Base-by-base conservation (phyloP, 2,113 vertebrate species). In the Anguilla japonica region DNA sequence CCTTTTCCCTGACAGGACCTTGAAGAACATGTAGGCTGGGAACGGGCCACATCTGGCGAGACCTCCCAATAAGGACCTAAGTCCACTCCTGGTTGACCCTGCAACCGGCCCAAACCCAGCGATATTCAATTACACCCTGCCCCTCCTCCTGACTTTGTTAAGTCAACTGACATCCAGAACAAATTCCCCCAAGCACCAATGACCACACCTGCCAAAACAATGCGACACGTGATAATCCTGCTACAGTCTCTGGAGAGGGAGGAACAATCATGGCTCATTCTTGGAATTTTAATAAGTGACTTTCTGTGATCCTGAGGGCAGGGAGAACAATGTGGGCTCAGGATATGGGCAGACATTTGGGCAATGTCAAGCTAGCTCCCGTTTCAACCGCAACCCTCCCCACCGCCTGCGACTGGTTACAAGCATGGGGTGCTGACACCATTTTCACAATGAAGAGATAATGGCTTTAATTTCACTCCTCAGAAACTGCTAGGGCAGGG, bases 251-350 rank as follows among this genome's bases (percentile, higher is more conserved):
- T 0, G 75, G 75, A 57, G 75, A 46, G 82, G 40, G 56, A 5
- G 41, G 20, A 67, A 63, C 50, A n/a, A 92, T 91, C 93, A 92
- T 86, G 92, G 91, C 91, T 91, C 93, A 90, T 91, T 94, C 93
- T 83, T 85, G 93, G 89, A 94, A 95, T 93, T 93, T 85, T 91
- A 94, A 89, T 34, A 93, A 89, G 89, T 88, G 91, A 96, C 94
- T 94, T 26, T 96, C 96, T 91, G 90, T 90, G 86, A 89, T 88
- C 92, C 26, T 53, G 91, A 91, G 93, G 94, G 34, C 92, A 93
- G 94, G 91, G 90, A 88, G 86, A 87, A 88, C 83, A 91, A 91
- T 85, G 87, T 93, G 91, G 93, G 92, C 85, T 91, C 81, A 91
- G 86, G 92, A 95, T 87, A 88, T 43, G 71, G 15, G 92, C 91